phyloP scores from a whole-genome alignment of 2,113 vertebrate species.

The Micromys minutus region DNA sequence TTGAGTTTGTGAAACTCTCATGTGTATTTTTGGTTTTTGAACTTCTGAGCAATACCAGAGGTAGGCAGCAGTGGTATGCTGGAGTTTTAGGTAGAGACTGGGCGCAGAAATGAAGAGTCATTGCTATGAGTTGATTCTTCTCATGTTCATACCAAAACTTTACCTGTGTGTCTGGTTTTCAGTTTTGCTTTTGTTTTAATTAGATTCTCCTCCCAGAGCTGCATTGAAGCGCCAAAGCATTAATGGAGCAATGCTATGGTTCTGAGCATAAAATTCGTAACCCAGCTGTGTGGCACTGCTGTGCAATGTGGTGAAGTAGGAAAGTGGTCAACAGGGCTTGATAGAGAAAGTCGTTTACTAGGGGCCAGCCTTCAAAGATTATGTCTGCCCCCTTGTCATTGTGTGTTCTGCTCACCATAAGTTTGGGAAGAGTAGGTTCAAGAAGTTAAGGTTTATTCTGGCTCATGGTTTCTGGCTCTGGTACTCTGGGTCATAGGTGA shows the following conservation, averaged over 20 bases:
- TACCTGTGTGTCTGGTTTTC: background rate
- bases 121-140: background rate
- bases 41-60: background rate
- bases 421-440: background rate
- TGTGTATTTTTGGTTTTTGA: too few relatives aligned
- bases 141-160: too few relatives aligned
- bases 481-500: background rate
- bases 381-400: background rate
- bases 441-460: background rate
- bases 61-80: fast-evolving
- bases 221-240: background rate
- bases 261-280: background rate
- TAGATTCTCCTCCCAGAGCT: background rate
- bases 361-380: background rate
- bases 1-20: background rate
- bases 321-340: background rate
- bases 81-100: background rate
- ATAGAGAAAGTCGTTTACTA: background rate
- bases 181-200: background rate
- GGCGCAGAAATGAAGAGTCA: fast-evolving
- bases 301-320: background rate
- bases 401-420: background rate
- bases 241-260: background rate
- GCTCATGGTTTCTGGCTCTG: background rate
- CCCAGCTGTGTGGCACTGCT: background rate